A percentile compares a stretch with the other conserved stretches of the same genome.
Evolutionary conservation across 1,140 invertebrate genomes (phyloP).

Genomic region (Cyclargus thomasi): DNA sequence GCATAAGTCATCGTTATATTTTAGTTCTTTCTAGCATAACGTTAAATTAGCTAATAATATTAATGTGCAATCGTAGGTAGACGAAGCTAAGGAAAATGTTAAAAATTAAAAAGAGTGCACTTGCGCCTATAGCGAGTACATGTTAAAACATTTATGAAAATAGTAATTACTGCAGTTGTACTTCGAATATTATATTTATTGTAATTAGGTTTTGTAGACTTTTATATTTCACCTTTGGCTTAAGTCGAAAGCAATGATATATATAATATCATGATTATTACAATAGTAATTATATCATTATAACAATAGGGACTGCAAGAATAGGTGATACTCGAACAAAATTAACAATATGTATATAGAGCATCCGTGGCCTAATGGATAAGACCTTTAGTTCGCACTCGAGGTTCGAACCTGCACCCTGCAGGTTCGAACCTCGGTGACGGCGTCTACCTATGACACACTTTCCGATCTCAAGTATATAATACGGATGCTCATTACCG

Average conservation of each 20-base stretch:
- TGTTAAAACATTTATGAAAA: not conserved
- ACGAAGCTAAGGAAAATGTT: not conserved
- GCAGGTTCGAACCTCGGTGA: no score
- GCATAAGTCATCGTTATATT: not conserved
- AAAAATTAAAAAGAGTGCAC: not conserved
- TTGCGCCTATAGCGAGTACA: no score
- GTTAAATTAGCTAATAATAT: not conserved
- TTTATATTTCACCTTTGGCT: not conserved
- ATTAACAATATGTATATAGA: no score
- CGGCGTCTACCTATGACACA: no score
- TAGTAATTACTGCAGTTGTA: not conserved
- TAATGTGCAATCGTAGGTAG: not conserved
- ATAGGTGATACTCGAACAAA: not conserved
- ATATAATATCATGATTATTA: no score
- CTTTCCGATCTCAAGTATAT: no score
- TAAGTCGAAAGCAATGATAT: not conserved
- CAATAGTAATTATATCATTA: no score
- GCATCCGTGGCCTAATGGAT: no score
- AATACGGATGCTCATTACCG: no score
- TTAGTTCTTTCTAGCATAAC: not conserved
- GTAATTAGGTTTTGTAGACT: conserved; percentile 1
- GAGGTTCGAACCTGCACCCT: no score
- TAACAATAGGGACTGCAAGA: not conserved
- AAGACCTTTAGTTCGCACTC: no score
- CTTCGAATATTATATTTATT: not conserved